Percentiles rank a stretch among this genome's conserved stretches.
phyloP scores from a whole-genome alignment of 1,140 invertebrate species.

The Uloborus diversus region DNA sequence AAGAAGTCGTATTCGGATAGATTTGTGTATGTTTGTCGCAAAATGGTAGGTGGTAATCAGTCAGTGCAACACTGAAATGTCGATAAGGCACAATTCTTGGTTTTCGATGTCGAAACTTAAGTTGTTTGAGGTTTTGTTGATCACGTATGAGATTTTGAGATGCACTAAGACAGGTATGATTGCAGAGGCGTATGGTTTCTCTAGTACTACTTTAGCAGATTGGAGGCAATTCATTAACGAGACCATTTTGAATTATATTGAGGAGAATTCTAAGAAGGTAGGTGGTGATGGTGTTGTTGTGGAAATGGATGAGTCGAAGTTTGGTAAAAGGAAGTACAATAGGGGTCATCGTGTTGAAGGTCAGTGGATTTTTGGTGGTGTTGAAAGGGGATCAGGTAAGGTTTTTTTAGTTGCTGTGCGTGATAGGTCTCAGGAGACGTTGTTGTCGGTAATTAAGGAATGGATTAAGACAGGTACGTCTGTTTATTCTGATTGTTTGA shows the following conservation, averaged over 20 bases:
- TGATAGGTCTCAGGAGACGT: too few species aligned
- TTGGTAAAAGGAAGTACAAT: constrained; percentile 53
- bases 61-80: constrained; percentile 1
- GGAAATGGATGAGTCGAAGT: constrained; percentile 54
- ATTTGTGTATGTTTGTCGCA: constrained; percentile 8
- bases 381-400: constrained; percentile 12
- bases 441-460: too few species aligned
- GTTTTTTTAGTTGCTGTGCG: constrained; percentile 14
- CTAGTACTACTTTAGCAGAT: constrained; percentile 2
- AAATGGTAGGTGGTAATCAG: constrained; percentile 7
- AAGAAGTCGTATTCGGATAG: constrained; percentile 5
- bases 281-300: constrained; percentile 45
- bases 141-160: constrained; percentile 5
- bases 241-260: too few species aligned
- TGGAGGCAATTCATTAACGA: constrained; percentile 5
- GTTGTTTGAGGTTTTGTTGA: constrained; percentile 1
- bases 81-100: constrained; percentile 5
- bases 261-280: constrained; percentile 22
- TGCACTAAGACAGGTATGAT: constrained; percentile 1
- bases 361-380: constrained; percentile 51
- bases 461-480: too few species aligned
- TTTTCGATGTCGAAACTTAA: neutral
- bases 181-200: constrained; percentile 4
- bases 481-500: too few species aligned
- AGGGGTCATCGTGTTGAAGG: constrained; percentile 26